phyloP scores from a whole-genome alignment of 1,140 invertebrate species.

The Pseudomyrmex cubaensis region DNA sequence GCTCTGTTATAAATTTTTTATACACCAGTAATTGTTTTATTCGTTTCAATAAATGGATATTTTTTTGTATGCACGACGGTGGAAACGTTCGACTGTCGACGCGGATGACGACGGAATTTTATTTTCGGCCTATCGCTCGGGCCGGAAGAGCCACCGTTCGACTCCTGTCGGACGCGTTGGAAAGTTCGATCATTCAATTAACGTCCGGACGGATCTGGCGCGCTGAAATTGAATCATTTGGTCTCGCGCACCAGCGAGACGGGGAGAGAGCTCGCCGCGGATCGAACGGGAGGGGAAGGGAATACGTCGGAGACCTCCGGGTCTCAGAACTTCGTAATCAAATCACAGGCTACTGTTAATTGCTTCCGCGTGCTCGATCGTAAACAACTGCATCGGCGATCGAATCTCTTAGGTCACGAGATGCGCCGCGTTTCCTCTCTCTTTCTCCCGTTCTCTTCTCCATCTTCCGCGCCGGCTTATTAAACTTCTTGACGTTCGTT shows the following conservation, averaged over 20 bases:
- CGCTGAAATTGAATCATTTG: conserved; percentile 74
- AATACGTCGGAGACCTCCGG: neutral
- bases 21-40: neutral
- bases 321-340: conserved; percentile 62
- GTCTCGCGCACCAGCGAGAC: conserved; percentile 48
- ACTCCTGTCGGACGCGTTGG: conserved; percentile 48
- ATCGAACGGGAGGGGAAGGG: conserved; percentile 17
- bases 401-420: conserved; percentile 56
- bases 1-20: neutral
- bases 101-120: conserved; percentile 43
- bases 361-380: conserved; percentile 57
- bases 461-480: neutral
- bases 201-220: conserved; percentile 66
- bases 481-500: conserved; percentile 45
- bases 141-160: conserved; percentile 26
- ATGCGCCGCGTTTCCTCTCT: neutral
- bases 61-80: neutral
- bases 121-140: conserved; percentile 32
- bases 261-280: conserved; percentile 59
- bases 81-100: neutral
- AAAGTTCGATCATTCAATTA: conserved; percentile 76
- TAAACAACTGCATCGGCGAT: conserved; percentile 56
- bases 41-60: neutral
- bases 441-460: neutral
- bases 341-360: conserved; percentile 60